Evolutionary conservation across 1,140 invertebrate species (phyloP), one percentile per base, ranked within the genome.

Genomic region (Drosophila cardini): DNA sequence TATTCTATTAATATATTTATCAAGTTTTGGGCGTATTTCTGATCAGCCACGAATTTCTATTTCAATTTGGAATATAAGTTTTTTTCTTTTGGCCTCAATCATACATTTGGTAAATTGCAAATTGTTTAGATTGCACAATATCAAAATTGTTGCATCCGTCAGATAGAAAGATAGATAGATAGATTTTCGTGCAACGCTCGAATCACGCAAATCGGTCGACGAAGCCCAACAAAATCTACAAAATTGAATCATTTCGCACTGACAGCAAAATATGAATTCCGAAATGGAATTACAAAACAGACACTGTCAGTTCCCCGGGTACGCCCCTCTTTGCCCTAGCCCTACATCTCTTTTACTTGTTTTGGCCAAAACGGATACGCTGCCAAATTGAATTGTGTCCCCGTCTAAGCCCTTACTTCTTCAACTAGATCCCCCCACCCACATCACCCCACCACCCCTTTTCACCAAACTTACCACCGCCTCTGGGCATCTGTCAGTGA

Each of bases 201-300:
- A 18, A 63, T 73, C 78, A 86, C 68, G 71, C 71, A 86, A 86
- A 86, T 86, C 57, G 58, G 40, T 43, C 36, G 60, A 18, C 36
- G 60, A 18, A 42, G 13, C 45, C 18, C 52, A 78, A 67, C 77
- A 85, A 85, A 69, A 85, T 85, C 77, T 85, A 76, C 57, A 74
- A 85, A 85, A 85, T 85, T 85, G 81, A 85, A 85, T 86, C 79
- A 86, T 87, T 87, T 82, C 76, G 71, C 72, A 79, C 83, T 86
- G 83, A 86, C 83, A 86, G 83, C 84, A 73, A 79, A 86, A 87
- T 86, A 87, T 83, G 83, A 83, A 86, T 79, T 86, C 83, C 72
- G 67, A 87, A 82, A 82, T 79, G 76, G 72, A 86, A 83, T 82
- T 80, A 84, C 73, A 85, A 77, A 85, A 67, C 56, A 56, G 50